phyloP scores from a whole-genome alignment of 2,113 vertebrate species.

The Herpetotheres cachinnans region DNA sequence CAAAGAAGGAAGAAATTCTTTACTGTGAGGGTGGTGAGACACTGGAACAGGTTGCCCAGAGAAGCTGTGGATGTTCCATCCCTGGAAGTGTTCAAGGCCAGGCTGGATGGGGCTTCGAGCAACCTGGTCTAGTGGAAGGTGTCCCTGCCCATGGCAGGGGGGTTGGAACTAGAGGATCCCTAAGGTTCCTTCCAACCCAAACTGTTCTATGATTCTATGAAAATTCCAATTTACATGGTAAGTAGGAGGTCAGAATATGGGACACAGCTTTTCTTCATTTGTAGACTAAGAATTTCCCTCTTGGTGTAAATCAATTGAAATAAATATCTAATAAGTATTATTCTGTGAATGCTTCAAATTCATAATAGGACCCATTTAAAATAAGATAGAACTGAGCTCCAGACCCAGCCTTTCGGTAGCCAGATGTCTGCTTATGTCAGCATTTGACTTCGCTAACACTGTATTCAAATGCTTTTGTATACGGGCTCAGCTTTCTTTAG shows the following conservation, averaged over 20 bases:
- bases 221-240: not conserved
- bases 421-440: slow-evolving; percentile 1
- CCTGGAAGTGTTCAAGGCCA: too few species aligned
- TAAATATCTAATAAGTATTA: not conserved
- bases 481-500: not conserved
- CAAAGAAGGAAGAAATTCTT: too few species aligned
- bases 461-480: not conserved
- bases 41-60: too few species aligned
- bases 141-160: too few species aligned
- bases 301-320: not conserved
- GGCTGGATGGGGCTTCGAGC: too few species aligned
- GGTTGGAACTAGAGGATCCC: too few species aligned
- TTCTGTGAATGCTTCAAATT: not conserved
- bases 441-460: not conserved
- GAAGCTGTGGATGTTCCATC: too few species aligned
- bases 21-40: too few species aligned
- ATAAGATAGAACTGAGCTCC: not conserved
- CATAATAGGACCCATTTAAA: not conserved
- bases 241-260: not conserved
- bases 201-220: too few species aligned
- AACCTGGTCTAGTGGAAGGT: too few species aligned
- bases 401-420: not conserved
- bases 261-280: not conserved
- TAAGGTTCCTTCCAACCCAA: too few species aligned
- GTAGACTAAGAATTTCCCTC: not conserved